These are phyloP conservation scores for Hippoglossus stenolepis DNA, from an alignment of 2,113 vertebrate genomes.

Conservation along the genomic window DNA sequence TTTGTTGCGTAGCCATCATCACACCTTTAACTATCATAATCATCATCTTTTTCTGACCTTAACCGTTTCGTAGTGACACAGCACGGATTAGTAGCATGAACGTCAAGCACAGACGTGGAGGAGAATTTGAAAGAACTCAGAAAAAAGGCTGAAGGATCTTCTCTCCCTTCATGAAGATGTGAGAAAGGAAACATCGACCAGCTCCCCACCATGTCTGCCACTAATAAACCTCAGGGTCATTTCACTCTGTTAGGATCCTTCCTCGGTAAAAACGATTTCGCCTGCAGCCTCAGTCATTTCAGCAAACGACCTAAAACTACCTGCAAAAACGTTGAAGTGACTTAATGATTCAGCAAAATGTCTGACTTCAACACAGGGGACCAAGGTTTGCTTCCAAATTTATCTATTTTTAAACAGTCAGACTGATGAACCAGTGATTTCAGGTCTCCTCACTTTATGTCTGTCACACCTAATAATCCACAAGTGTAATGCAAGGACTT, in stretches of 20 bases:
- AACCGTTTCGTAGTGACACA: too few species aligned
- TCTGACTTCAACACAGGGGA: neutral
- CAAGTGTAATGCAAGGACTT: conserved; percentile 25
- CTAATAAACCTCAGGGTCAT: too few species aligned
- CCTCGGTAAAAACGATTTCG: neutral
- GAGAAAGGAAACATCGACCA: neutral
- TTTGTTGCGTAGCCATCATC: neutral
- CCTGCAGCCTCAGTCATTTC: neutral
- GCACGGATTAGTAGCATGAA: too few species aligned
- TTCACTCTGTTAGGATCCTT: too few species aligned
- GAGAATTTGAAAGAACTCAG: too few species aligned
- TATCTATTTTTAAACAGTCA: neutral
- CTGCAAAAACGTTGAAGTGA: neutral
- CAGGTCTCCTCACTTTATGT: conserved; percentile 6
- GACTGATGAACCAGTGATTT: neutral
- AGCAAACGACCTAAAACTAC: neutral
- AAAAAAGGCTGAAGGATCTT: too few species aligned
- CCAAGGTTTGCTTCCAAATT: too few species aligned
- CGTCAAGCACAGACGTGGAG: too few species aligned
- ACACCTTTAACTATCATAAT: neutral
- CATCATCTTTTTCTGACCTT: neutral
- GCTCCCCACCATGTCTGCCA: neutral
- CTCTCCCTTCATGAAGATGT: too few species aligned
- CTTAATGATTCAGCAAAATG: neutral
- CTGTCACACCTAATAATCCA: conserved; percentile 15